Conservation (phyloP, 2,113 vertebrate species). For the Phalacrocorax carbo region DNA sequence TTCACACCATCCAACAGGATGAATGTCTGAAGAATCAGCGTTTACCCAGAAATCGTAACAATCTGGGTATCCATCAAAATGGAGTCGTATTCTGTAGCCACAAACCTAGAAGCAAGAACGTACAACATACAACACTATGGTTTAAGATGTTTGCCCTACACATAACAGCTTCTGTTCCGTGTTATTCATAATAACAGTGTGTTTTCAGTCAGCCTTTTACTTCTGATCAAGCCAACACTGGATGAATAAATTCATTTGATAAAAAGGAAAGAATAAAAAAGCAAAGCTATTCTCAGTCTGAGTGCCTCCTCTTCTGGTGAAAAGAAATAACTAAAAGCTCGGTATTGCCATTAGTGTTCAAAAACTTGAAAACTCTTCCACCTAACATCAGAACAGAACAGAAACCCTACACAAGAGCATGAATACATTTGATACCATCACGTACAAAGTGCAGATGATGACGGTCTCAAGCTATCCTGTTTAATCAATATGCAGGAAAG, state of each 20-base stretch:
- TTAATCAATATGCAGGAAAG: background rate
- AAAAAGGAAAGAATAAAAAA: background rate
- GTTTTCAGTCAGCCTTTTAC: background rate
- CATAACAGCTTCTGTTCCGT: background rate
- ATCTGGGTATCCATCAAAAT: conserved; percentile 84
- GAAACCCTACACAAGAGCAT: background rate
- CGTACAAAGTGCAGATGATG: background rate
- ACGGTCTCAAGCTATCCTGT: background rate
- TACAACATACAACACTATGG: background rate
- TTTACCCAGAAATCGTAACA: conserved; percentile 89
- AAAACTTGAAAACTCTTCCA: background rate
- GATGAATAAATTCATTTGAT: background rate
- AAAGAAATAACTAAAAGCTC: background rate
- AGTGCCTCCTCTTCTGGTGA: background rate
- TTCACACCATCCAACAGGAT: conserved; percentile 87
- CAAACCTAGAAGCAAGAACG: conserved; percentile 74
- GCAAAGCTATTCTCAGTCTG: background rate
- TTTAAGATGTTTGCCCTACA: background rate
- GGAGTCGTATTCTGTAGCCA: conserved; percentile 83
- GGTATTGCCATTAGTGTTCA: background rate
- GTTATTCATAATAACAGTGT: background rate
- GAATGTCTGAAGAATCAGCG: conserved; percentile 83
- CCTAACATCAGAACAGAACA: background rate
- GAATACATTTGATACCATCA: background rate
- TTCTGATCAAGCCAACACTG: background rate